Evolutionary conservation across 2,888 invertebrate genomes (phyloP), one percentile per base, ranked within the genome.

Genomic region (Tanytarsus gracilentus): DNA sequence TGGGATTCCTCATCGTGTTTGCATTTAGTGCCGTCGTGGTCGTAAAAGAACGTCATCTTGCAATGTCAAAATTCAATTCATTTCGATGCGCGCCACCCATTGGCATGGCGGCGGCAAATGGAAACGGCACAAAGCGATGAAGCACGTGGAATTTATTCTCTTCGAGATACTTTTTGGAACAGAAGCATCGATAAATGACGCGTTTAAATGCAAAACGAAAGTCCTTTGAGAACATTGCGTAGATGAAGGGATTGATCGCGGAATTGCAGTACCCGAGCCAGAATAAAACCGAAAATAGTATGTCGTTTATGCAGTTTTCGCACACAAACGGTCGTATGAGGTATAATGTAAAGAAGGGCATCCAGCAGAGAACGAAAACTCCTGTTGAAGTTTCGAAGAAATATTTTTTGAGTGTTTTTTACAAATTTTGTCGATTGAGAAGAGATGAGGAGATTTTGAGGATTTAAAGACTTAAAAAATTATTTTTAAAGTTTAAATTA

Each of bases 241-340:
- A 96, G 65, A 96, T 93, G 66, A 92, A 82, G 0, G 96, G 96
- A 72, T 96, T 97, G 66, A 96, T 86, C 36, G 95, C 96, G 3
- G 93, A 93, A 74, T 97, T 97, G 76, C 94, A 93, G 75, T 97
- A 97, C 7, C 97, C 98, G 61, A 98, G 79, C 96, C 97, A 98
- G 76, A 97, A 96, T 39, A 95, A 82, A 48, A 95, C 82, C 16
- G 92, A 90, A 77, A 95, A 95, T 61, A 93, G 79, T 55, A 90
- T 79, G 0, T 86, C 85, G 63, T 88, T 84, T 53, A 94, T 91
- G 73, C 93, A 93, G 61, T 84, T 79, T 14, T 81, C 84, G 71
- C 90, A 92, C n/a, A n/a, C n/a, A 71, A 91, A 95, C 0, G 93
- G 94, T 23, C 91, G 80, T 63, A 94, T 81, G 62, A 96, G 79